These are phyloP conservation scores for Globia sparganii DNA, from an alignment of 2,888 invertebrate species.

Conservation along the genomic window DNA sequence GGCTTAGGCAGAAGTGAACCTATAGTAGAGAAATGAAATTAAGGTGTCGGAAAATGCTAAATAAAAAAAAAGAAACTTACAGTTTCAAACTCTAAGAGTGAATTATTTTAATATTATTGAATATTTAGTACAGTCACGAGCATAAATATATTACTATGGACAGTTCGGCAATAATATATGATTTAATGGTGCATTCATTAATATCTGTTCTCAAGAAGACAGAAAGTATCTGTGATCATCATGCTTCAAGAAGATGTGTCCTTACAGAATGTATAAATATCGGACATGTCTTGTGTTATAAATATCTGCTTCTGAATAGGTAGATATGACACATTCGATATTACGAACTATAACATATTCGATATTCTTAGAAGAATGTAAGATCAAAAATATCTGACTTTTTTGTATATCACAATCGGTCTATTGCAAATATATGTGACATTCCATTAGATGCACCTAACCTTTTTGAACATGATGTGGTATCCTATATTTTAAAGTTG, in stretches of 20 bases:
- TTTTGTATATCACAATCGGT: not conserved
- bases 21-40: not conserved
- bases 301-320: not conserved
- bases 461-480: not conserved
- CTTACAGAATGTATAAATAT: not conserved
- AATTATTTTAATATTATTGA: slow-evolving; percentile 66
- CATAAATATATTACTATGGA: not conserved
- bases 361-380: not conserved
- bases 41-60: slow-evolving; percentile 71
- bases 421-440: not conserved
- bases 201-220: not conserved
- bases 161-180: not conserved
- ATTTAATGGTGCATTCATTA: not conserved
- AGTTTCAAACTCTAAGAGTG: slow-evolving; percentile 83
- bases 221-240: not conserved
- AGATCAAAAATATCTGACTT: not conserved
- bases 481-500: not conserved
- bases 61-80: slow-evolving; percentile 80
- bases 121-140: slow-evolving; percentile 45
- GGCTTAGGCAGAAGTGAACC: not conserved
- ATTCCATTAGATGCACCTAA: not conserved
- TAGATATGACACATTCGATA: no score
- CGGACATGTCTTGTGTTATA: not conserved
- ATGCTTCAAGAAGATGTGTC: not conserved
- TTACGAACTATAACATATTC: no score